These are phyloP conservation scores for Neoniphon sammara DNA, from an alignment of 2,797 vertebrate species.

Conservation along the genomic window DNA sequence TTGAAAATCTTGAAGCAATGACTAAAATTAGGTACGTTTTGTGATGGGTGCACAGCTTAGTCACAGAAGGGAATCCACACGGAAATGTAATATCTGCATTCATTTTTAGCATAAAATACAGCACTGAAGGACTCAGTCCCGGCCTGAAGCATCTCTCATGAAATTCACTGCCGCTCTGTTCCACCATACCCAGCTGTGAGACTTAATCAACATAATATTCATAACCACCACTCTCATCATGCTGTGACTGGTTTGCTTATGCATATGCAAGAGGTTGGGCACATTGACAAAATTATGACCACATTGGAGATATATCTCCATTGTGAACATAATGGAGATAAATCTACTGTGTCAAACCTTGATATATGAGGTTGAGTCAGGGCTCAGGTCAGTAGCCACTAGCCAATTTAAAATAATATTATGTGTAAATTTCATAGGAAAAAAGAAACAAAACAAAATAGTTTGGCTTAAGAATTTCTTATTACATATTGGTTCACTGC, in stretches of 20 bases:
- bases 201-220: conserved; percentile 62
- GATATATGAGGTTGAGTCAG: conserved; percentile 6
- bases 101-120: conserved; percentile 12
- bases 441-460: neutral
- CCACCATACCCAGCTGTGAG: conserved; percentile 45
- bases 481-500: neutral
- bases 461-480: neutral
- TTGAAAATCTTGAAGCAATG: neutral
- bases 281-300: conserved; percentile 31
- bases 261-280: conserved; percentile 54
- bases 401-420: neutral
- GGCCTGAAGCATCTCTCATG: conserved; percentile 36
- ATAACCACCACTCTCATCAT: conserved; percentile 33
- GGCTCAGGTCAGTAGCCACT: neutral
- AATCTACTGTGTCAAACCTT: neutral
- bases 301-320: neutral
- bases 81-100: neutral
- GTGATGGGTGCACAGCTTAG: neutral
- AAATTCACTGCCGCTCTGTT: conserved; percentile 25
- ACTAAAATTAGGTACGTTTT: neutral
- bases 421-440: neutral
- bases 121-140: conserved; percentile 4
- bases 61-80: neutral
- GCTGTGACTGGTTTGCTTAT: conserved; percentile 47
- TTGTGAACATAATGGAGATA: too few species aligned